Evolutionary conservation across 2,797 vertebrate genomes (phyloP), one percentile per base, ranked within the genome.

Genomic region (Lagodon rhomboides): DNA sequence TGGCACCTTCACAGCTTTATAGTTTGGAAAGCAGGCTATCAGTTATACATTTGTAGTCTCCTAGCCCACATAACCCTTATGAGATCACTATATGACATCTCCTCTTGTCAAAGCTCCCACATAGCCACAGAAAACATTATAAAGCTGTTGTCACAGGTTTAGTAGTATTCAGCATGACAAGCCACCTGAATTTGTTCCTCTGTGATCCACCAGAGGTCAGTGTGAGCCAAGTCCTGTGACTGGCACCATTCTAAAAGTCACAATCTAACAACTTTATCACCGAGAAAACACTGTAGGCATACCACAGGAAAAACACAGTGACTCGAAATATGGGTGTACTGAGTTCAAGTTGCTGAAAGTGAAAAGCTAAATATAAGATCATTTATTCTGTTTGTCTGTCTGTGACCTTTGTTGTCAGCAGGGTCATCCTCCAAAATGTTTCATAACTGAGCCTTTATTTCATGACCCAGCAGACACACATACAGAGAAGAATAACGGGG

Each of bases 201-300:
- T 47, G 3, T 5, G 0, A 4, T 54, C 71, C 87, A 78, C 60
- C 43, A 87, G 91, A 86, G 87, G 82, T 69, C 91, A 87, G 85
- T 85, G 73, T 87, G 56, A 85, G 60, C 49, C 64, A 80, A 56
- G 18, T 50, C 47, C 73, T 64, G 46, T 12, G 38, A 43, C 12
- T 1, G 1, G 11, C 25, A 13, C 13, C 11, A 30, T 27, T n/a
- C n/a, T 27, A 11, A 69, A 12, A 27, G 12, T n/a, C 4, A 7
- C 43, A 4, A 12, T 44, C 49, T 13, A 23, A 11, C 49, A 18
- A 17, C 15, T 44, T 15, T 15, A 4, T 15, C 49, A 13, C 8
- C 46, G 15, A 38, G 20, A 23, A 27, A 44, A 47, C 20, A 50
- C 34, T 10, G 1, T 0, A 12, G 34, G 3, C 22, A 6, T 25